Evolutionary conservation across 1,140 invertebrate species (phyloP), one percentile per base, ranked within the genome.

Genomic region (Pteromalus puparum): DNA sequence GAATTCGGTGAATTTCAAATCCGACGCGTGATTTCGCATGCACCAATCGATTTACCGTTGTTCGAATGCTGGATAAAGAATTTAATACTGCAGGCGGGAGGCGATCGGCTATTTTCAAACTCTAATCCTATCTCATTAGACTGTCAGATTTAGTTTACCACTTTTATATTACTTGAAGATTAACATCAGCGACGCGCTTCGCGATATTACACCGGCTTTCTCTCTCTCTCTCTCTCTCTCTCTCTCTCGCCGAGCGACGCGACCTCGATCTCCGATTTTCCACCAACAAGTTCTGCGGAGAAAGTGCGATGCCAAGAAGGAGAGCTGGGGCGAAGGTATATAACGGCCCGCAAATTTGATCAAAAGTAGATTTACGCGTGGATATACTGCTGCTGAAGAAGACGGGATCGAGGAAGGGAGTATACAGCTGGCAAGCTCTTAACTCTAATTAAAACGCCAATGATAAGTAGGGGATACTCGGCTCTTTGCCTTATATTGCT

Each of bases 391-490:
- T 48, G 46, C 6, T 18, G 10, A 53, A 4, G 21, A 7, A 61
- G 21, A 53, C 15, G 53, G n/a, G 18, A n/a, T 21, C 6, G 53
- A 61, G 21, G 5, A n/a, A n/a, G 21, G 18, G 21, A 9, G n/a
- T n/a, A 28, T 42, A 73, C 5, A 13, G 1, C 73, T 42, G 73
- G n/a, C 73, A 3, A 75, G 38, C 74, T 76, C 42, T 76, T 42
- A 46, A 28, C 38, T 48, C n/a, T 76, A 76, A 76, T 76, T 53
- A 76, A 76, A 76, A 76, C 3, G 74, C n/a, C 42, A 26, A 48
- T 26, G 74, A 76, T 76, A 76, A 76, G 46, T 28, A 53, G n/a
- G 0, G 42, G 24, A 76, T 76, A 76, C 18, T 21, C 53, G 9
- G 24, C 21, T 76, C 24, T 61, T 46, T 28, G 72, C 15, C 42